These are phyloP conservation scores for Choloepus didactylus DNA, from an alignment of 2,797 vertebrate genomes.

Conservation along the genomic window DNA sequence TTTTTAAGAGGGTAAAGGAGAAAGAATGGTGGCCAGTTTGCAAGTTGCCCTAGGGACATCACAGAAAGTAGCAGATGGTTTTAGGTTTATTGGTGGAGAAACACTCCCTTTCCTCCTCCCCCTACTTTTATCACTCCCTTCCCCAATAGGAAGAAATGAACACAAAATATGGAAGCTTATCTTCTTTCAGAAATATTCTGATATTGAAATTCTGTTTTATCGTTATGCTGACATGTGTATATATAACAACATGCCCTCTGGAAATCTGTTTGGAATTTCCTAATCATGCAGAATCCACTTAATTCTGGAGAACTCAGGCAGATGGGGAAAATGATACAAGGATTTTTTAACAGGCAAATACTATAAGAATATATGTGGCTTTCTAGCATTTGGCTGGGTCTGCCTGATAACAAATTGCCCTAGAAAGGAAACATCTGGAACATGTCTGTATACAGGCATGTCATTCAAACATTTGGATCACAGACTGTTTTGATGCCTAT, in stretches of 20 bases:
- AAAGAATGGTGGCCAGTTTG: not conserved
- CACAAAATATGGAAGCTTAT: not conserved
- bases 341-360: not conserved
- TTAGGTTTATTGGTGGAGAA: not conserved
- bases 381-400: not conserved
- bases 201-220: slow-evolving; percentile 10
- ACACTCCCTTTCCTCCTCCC: not conserved
- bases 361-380: slow-evolving; percentile 38
- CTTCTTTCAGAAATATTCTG: slow-evolving; percentile 21
- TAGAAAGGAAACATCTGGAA: slow-evolving; percentile 60
- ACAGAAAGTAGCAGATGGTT: not conserved
- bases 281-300: not conserved
- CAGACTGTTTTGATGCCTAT: slow-evolving; percentile 30
- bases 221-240: not conserved
- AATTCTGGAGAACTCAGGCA: not conserved
- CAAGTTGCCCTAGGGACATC: not conserved
- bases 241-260: not conserved
- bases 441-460: not conserved
- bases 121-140: not conserved
- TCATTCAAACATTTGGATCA: slow-evolving; percentile 57
- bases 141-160: not conserved
- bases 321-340: not conserved
- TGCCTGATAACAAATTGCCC: not conserved
- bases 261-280: not conserved
- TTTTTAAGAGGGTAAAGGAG: not conserved